These are phyloP conservation scores for Papilio elwesi DNA, from an alignment of 2,888 invertebrate species.

Conservation along the genomic window DNA sequence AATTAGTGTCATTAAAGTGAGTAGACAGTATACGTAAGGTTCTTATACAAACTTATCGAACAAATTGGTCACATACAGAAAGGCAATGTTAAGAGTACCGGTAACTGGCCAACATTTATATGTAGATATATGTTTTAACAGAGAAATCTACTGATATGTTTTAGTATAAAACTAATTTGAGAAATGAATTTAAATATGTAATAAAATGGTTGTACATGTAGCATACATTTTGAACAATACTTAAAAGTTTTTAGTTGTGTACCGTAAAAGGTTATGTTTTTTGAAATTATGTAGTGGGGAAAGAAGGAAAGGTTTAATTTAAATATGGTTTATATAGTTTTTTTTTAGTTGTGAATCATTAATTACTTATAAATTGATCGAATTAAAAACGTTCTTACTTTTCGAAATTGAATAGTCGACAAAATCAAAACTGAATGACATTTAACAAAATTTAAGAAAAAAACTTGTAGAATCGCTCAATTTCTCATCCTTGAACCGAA, in stretches of 20 bases:
- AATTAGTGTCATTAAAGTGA: no score
- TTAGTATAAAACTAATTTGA: no score
- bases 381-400: slow-evolving; percentile 13
- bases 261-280: not conserved
- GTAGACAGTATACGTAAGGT: no score
- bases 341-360: slow-evolving; percentile 2
- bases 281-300: not conserved
- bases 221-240: not conserved
- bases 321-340: not conserved
- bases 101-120: no score
- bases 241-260: not conserved
- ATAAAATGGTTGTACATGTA: no score
- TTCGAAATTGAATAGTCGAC: slow-evolving; percentile 20
- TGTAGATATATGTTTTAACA: no score
- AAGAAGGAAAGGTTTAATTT: not conserved
- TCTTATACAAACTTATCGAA: no score
- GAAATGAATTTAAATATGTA: not conserved
- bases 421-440: slow-evolving; percentile 27
- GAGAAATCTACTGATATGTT: no score
- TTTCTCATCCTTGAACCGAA: slow-evolving; percentile 46
- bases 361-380: not conserved
- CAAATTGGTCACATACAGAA: no score
- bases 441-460: slow-evolving; percentile 23
- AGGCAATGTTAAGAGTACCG: no score
- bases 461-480: slow-evolving; percentile 34